Base-by-base conservation (phyloP, 2,113 vertebrate genomes). In the Maccullochella peelii region DNA sequence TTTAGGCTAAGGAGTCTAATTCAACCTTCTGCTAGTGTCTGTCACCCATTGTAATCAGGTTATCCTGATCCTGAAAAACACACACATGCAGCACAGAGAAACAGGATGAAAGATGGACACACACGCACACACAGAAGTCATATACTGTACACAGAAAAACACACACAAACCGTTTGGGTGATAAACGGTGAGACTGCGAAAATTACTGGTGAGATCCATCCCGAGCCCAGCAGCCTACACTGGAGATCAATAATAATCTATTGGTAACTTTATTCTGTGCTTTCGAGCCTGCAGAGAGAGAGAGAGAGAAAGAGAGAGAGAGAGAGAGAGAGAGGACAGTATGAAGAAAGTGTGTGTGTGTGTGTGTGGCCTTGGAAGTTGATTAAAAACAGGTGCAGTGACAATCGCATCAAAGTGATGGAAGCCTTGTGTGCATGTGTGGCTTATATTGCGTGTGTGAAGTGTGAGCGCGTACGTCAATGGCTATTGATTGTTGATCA, bases 371-470 rank as follows among this genome's bases (percentile, higher is more conserved):
- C 92, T 93, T 92, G 93, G 85, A 93, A 92, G 89, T 92, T 93
- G 93, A 95, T 95, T 93, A 94, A 94, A 93, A 93, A 89, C 89
- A 92, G 92, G 91, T 90, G 87, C 84, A 67, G 86, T 93, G 91
- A 92, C 92, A 93, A 93, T 92, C 82, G 44, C 88, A 93, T 93
- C 91, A 93, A 92, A 87, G 85, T 94, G 94, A 95, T 94, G 90
- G 91, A 93, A 88, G 85, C 59, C 67, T 67, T 76, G 65, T 80
- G 88, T 77, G 76, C 23, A 59, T 47, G 54, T 73, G 76, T 47
- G 78, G 36, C 58, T 30, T 23, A n/a, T 30, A 42, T 54, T 59
- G 50, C 18, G 65, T 70, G 33, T 52, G 65, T 76, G 78, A 77
- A 52, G 70, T 44, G 68, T 44, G 82, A 66, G 75, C 7, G 38